Evolutionary conservation across 2,888 invertebrate species (phyloP).

Genomic region (Pristionchus maxplancki): DNA sequence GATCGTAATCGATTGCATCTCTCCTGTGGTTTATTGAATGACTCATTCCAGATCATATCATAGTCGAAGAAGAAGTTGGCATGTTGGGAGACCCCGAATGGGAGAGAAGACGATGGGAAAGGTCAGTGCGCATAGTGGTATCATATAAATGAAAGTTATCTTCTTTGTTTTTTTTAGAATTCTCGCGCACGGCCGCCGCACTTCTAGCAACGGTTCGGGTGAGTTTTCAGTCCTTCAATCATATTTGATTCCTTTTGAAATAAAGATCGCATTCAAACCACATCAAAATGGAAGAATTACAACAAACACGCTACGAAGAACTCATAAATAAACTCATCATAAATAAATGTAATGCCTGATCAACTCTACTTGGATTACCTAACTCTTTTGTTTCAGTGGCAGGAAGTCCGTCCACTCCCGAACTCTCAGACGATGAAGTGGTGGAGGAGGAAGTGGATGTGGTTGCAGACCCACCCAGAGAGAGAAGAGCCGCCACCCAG

Average conservation of each 20-base stretch:
- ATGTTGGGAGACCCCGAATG: no score
- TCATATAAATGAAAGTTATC: no score
- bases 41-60: not conserved
- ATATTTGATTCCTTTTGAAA: no score
- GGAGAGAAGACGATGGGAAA: no score
- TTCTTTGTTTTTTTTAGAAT: not conserved
- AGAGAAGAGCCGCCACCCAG: constrained; percentile 28
- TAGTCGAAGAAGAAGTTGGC: not conserved
- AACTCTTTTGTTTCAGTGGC: not conserved
- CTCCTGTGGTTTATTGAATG: not conserved
- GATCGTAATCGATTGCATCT: not conserved
- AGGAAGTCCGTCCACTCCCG: not conserved
- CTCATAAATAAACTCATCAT: no score
- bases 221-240: not conserved
- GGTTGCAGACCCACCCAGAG: not conserved
- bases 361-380: not conserved
- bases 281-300: no score
- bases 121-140: no score
- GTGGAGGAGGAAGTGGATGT: constrained; percentile 21
- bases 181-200: not conserved
- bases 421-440: not conserved
- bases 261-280: no score
- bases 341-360: not conserved
- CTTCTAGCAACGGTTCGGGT: not conserved
- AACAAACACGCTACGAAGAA: no score